Conservation (phyloP, 2,113 vertebrate species). For the Xyrauchen texanus region DNA sequence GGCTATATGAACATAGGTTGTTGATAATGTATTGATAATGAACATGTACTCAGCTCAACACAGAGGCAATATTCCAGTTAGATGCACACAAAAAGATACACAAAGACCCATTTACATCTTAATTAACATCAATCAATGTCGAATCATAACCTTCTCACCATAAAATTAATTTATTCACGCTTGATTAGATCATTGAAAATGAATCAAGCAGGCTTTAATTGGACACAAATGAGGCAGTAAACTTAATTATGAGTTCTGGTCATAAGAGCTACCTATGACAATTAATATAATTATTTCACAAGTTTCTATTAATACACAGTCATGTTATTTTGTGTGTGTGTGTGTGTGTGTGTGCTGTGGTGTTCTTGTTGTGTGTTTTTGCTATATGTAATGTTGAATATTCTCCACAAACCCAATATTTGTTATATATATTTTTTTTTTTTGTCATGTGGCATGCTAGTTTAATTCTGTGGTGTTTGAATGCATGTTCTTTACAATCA, state of each 20-base stretch:
- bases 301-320: background rate
- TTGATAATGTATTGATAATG: conserved; percentile 33
- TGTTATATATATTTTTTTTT: background rate
- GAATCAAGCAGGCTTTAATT: conserved; percentile 33
- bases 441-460: background rate
- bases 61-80: conserved; percentile 27
- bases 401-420: background rate
- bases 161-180: conserved; percentile 21
- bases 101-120: conserved; percentile 23
- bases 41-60: background rate
- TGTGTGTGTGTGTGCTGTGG: background rate
- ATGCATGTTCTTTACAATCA: background rate
- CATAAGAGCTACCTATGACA: background rate
- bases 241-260: conserved; percentile 19
- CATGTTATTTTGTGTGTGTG: background rate
- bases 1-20: conserved; percentile 33
- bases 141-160: conserved; percentile 25
- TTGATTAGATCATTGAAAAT: conserved; percentile 44
- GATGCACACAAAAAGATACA: conserved; percentile 39
- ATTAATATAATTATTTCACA: background rate
- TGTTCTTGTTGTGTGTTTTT: background rate
- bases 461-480: background rate
- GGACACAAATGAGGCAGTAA: conserved; percentile 2
- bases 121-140: conserved; percentile 45
- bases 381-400: background rate